Evolutionary conservation across 2,113 vertebrate genomes (phyloP), one percentile per base, ranked within the genome.

Genomic region (Vanacampus margaritifer): DNA sequence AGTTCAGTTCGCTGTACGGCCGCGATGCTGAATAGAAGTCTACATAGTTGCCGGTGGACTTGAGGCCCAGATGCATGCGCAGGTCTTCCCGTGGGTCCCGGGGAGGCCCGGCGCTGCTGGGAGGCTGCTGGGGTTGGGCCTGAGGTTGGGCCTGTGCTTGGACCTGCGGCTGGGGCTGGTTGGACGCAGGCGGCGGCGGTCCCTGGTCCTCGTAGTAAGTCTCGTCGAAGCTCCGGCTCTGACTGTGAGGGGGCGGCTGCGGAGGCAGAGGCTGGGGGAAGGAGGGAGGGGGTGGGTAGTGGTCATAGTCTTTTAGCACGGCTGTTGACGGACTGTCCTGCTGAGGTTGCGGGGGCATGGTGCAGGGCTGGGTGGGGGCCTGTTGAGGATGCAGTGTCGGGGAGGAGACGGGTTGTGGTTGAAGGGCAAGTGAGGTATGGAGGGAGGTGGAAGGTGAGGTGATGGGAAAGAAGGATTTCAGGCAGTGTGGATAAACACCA

Each of bases 11-110:
- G 71, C 96, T 98, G 92, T 99, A 99, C 79, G 96, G 97, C 83
- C 97, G 95, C 88, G 97, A 96, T 53, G 97, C 97, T 1, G 97
- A 99, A 91, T 99, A 99, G 95, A 99, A 99, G 93, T 99, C 97
- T 73, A 99, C 97, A 6, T 99, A 99, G 90, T 99, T 99, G 85
- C 97, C 97, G 0, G 96, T 99, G 88, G 97, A 99, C 91, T 99
- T 99, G 85, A 98, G 94, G 88, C 97, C 97, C 94, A 99, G 94
- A 82, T 99, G 97, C 97, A 99, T 99, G 91, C 95, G 95, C 90
- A 98, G 95, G 88, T 99, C 97, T 58, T 90, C 89, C 72, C 89
- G 76, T 0, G 89, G 89, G 72, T 90, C 89, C 45, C 89, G 75
- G 8, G 89, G 86, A 0, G 87, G 79, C 57, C 82, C 84, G 0